Percentiles rank a stretch among this genome's conserved stretches.
phyloP scores from a whole-genome alignment of 2,113 vertebrate genomes.

The zebrafish (Danio rerio) region GRCz12tu NC_133180.1:52529501-52530000 shows the following conservation, averaged over 20 bases:
- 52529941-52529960: conserved; percentile 31
- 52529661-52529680: conserved; percentile 91
- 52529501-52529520: conserved; percentile 98
- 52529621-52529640: conserved; percentile 91
- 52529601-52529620: conserved; percentile 99
- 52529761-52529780: conserved; percentile 40
- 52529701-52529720: conserved; percentile 74
- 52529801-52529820: not conserved
- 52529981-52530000: conserved; percentile 30
- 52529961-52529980: conserved; percentile 7
- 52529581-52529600: conserved; percentile 95
- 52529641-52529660: conserved; percentile 90
- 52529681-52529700: conserved; percentile 88
- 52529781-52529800: conserved; percentile 27
- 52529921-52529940: conserved; percentile 44
- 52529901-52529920: conserved; percentile 45
- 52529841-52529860: conserved; percentile 64
- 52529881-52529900: conserved; percentile 49
- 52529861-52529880: conserved; percentile 66
- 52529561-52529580: conserved; percentile 93
- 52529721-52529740: conserved; percentile 76
- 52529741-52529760: conserved; percentile 57
- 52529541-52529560: conserved; percentile 98
- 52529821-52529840: conserved; percentile 53
- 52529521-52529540: conserved; percentile 99